phyloP scores from a whole-genome alignment of 2,888 invertebrate genomes.

The Fragum whitleyi region DNA sequence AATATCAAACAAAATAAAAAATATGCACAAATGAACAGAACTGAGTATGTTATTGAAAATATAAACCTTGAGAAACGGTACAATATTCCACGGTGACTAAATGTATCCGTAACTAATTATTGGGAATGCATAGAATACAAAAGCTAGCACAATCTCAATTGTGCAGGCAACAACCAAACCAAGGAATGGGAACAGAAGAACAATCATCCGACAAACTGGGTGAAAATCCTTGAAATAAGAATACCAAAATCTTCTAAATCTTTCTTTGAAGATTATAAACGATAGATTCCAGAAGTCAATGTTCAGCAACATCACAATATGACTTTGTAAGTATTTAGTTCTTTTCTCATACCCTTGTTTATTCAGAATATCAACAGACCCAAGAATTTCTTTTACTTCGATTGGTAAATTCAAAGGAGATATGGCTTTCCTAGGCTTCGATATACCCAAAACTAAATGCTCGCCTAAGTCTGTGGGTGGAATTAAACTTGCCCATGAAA shows the following conservation, averaged over 20 bases:
- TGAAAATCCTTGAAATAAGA: too few species aligned
- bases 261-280: neutral
- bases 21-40: neutral
- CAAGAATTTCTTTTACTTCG: neutral
- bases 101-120: neutral
- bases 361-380: neutral
- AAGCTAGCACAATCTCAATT: neutral
- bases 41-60: neutral
- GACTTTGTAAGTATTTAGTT: neutral
- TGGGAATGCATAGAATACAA: neutral
- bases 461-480: neutral
- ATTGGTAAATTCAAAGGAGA: slow-evolving; percentile 14
- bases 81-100: neutral
- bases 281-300: neutral
- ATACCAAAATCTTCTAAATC: neutral
- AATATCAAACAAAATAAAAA: slow-evolving; percentile 18
- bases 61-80: neutral
- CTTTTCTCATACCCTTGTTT: neutral
- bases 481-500: neutral
- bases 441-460: neutral
- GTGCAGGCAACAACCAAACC: neutral
- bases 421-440: too few species aligned
- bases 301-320: slow-evolving; percentile 12
- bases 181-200: too few species aligned
- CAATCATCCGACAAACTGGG: too few species aligned